phyloP scores from a whole-genome alignment of 1,140 invertebrate genomes.

The Trichogramma pretiosum region DNA sequence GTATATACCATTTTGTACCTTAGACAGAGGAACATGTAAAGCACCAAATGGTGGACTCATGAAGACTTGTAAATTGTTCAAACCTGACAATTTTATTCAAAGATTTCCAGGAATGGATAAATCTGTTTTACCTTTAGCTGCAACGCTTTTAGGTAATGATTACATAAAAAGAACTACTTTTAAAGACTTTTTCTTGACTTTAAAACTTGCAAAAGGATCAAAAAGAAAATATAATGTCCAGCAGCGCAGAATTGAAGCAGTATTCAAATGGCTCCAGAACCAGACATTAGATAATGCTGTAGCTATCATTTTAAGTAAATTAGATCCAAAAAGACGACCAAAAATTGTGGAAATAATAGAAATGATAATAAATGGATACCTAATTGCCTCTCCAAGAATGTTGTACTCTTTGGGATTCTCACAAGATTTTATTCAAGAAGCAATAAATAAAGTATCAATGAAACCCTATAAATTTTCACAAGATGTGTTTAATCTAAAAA shows the following conservation, averaged over 20 bases:
- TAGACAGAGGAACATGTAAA: constrained; percentile 40
- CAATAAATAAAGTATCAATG: constrained; percentile 2
- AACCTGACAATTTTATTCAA: constrained; percentile 58
- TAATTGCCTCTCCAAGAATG: constrained; percentile 46
- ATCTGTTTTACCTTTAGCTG: constrained; percentile 63
- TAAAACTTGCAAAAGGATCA: constrained; percentile 55
- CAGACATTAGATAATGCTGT: constrained; percentile 61
- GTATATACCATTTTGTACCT: constrained; percentile 69
- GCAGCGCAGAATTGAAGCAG: constrained; percentile 55
- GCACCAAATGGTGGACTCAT: constrained; percentile 24
- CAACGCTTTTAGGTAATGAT: constrained; percentile 80
- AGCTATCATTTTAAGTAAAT: constrained; percentile 52
- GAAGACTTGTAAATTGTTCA: constrained; percentile 63
- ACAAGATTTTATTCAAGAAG: constrained; percentile 20
- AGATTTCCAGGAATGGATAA: constrained; percentile 56
- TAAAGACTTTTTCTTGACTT: constrained; percentile 56
- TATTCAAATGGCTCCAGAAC: constrained; percentile 65
- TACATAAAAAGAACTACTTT: constrained; percentile 65
- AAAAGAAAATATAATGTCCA: constrained; percentile 48
- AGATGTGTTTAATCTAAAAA: constrained; percentile 18
- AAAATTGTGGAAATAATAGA: constrained; percentile 50
- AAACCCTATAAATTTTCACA: constrained; percentile 25
- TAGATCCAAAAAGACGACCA: constrained; percentile 47
- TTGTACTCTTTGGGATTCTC: constrained; percentile 31
- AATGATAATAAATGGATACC: constrained; percentile 55